Evolutionary conservation across 2,113 vertebrate species (phyloP), one percentile per base, ranked within the genome.

Genomic region (Cyanoliseus patagonus): DNA sequence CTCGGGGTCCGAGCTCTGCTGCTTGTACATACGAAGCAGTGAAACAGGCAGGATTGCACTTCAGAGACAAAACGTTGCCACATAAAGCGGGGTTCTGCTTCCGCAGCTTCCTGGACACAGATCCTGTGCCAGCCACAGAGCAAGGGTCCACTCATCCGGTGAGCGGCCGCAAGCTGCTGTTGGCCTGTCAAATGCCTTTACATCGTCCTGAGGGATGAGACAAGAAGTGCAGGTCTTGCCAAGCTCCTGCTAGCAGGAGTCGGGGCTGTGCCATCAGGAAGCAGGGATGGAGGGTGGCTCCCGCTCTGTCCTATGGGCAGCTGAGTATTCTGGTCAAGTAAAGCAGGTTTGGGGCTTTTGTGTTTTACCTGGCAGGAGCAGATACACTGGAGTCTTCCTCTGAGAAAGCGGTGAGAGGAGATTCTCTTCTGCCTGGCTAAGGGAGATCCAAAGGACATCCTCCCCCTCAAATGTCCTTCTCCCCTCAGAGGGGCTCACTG

Each of bases 21-120:
- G 89, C 42, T 68, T 95, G 86, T 92, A n/a, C 72, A 73, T 82
- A 72, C 2, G 8, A 79, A 42, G 25, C 3, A 88, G 77, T 76
- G 10, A 55, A 78, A 94, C 4, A 4, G 94, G 88, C 94, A 55
- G 86, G 61, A n/a, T 83, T 91, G 93, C 92, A 83, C 95, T 95
- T 96, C 20, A 69, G 87, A 90, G 85, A 69, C 74, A 55, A 69
- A 63, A 74, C 18, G 14, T 24, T 23, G 15, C 33, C 57, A 23
- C 33, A 1, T 23, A 23, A n/a, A n/a, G 57, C 20, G 3, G 57
- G 33, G 57, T 47, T 95, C 11, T 20, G 42, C 62, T 81, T 62
- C 59, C 72, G 63, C 79, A 49, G 0, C 80, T 89, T 90, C 70
- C 44, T n/a, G 61, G 52, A 9, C 47, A 16, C 28, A 27, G 57